These are phyloP conservation scores for Pandion haliaetus DNA, from an alignment of 2,113 vertebrate genomes.

Conservation along the genomic window DNA sequence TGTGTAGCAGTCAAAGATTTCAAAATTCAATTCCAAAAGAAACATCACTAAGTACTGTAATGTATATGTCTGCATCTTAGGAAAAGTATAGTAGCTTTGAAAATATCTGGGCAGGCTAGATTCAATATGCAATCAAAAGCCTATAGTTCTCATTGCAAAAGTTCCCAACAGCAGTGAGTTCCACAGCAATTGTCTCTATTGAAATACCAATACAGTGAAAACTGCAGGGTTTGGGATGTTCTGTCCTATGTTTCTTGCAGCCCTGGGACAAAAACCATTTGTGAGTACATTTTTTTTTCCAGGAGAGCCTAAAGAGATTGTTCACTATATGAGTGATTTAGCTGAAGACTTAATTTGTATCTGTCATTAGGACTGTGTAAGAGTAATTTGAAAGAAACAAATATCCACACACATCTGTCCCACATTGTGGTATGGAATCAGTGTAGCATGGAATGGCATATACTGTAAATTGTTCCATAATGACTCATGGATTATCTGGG, in stretches of 20 bases:
- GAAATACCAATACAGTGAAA: background rate
- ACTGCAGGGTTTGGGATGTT: background rate
- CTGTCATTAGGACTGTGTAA: background rate
- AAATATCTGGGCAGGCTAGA: background rate
- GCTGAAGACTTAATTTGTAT: background rate
- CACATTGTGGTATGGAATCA: background rate
- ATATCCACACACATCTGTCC: background rate
- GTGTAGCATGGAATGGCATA: background rate
- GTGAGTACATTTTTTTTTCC: background rate
- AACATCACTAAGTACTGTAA: background rate
- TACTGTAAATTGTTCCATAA: background rate
- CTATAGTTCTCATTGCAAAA: background rate
- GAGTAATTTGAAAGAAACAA: background rate
- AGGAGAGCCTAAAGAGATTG: background rate
- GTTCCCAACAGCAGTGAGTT: background rate
- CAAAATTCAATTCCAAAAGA: constrained; percentile 35
- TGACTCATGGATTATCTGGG: background rate
- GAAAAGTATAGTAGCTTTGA: background rate
- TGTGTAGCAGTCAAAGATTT: background rate
- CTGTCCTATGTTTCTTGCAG: background rate
- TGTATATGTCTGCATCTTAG: background rate
- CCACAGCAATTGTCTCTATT: background rate
- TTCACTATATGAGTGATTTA: background rate
- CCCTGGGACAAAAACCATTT: background rate
- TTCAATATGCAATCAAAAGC: background rate